Percentiles rank a stretch among this genome's conserved stretches.
These are phyloP conservation scores for Tachuris rubrigastra DNA, from an alignment of 2,113 vertebrate genomes.

Conservation along the genomic window DNA sequence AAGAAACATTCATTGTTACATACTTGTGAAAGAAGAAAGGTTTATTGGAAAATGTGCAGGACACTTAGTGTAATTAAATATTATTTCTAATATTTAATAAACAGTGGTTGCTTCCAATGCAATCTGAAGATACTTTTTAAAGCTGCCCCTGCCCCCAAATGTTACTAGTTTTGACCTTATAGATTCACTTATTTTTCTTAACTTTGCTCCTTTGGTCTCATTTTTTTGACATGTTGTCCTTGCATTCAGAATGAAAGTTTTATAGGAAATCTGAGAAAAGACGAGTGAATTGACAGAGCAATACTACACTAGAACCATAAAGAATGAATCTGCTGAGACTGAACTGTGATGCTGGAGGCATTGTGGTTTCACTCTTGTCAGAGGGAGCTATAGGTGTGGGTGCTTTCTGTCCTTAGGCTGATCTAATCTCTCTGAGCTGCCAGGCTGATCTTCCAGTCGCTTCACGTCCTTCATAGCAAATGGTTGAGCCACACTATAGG, in stretches of 20 bases:
- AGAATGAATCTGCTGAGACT: not conserved
- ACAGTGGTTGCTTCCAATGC: not conserved
- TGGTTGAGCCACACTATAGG: rapidly evolving
- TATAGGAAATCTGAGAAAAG: not conserved
- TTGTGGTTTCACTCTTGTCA: not conserved
- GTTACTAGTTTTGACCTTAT: not conserved
- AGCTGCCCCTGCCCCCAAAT: not conserved
- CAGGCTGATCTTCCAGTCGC: not conserved
- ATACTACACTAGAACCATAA: not conserved
- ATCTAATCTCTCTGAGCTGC: not conserved
- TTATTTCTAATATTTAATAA: not conserved
- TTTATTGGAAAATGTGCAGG: not conserved
- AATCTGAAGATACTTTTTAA: not conserved
- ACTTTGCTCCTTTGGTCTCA: not conserved
- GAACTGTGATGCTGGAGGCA: not conserved
- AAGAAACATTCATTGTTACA: not conserved
- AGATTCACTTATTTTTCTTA: not conserved
- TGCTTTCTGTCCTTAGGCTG: not conserved
- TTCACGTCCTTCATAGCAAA: not conserved
- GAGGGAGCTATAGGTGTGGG: not conserved
- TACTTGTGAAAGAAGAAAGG: not conserved
- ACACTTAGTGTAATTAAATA: not conserved
- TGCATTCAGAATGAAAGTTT: not conserved
- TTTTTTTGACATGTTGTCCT: not conserved
- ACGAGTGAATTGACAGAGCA: not conserved